Conservation (phyloP, 92 coral and sea anemone genomes). For the Palythoa caribaeorum region DNA sequence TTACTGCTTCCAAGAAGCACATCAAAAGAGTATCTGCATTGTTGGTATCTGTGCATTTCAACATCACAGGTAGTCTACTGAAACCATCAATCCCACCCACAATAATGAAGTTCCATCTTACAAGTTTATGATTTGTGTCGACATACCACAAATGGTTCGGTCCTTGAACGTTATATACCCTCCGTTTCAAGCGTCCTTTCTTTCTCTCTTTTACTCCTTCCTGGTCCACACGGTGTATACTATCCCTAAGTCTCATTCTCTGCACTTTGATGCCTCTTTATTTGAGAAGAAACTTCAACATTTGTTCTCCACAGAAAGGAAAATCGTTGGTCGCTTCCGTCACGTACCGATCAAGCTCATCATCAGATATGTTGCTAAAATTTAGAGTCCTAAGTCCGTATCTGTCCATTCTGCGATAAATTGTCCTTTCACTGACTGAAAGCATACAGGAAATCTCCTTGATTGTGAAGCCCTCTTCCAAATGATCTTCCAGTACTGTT, state of each 20-base stretch:
- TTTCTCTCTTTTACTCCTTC: conserved; percentile 57
- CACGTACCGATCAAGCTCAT: conserved; percentile 63
- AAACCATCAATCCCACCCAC: conserved; percentile 53
- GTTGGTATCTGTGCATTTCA: conserved; percentile 51
- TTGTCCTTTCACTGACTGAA: conserved; percentile 71
- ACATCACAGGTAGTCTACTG: conserved; percentile 30
- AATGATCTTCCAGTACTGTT: conserved; percentile 20
- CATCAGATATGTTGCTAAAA: conserved; percentile 67
- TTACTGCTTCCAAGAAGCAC: conserved; percentile 55
- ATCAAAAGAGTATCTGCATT: conserved; percentile 63
- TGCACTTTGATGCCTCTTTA: conserved; percentile 66
- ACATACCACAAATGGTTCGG: conserved; percentile 43
- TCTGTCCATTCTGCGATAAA: conserved; percentile 70
- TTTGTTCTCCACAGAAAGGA: conserved; percentile 74
- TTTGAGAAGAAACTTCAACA: conserved; percentile 55
- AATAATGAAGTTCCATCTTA: conserved; percentile 40
- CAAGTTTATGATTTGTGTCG: conserved; percentile 7
- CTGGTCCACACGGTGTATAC: conserved; percentile 74
- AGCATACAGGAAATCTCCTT: conserved; percentile 58
- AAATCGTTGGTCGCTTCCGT: conserved; percentile 54
- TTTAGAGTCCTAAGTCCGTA: conserved; percentile 62
- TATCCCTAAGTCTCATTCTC: conserved; percentile 74
- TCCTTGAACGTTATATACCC: conserved; percentile 63
- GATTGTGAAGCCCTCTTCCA: conserved; percentile 54
- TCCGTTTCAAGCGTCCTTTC: conserved; percentile 51